Evolutionary conservation across 2,797 vertebrate species (phyloP).

Genomic region (Aphelocoma californica): DNA sequence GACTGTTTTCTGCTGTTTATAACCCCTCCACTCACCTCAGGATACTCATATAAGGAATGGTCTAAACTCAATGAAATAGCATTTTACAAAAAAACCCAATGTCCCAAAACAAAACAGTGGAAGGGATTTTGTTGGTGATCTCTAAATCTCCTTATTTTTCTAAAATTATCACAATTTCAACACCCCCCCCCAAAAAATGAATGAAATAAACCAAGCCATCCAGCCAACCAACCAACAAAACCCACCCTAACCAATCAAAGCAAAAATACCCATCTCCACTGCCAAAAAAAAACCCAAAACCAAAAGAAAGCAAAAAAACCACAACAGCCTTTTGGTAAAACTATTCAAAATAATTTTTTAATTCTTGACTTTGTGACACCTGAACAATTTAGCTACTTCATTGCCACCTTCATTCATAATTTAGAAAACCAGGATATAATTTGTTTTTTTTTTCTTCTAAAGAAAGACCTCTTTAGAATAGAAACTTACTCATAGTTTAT

Average conservation of each 20-base stretch:
- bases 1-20: neutral
- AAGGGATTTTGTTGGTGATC: neutral
- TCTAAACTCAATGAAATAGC: neutral
- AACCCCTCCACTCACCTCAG: neutral
- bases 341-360: neutral
- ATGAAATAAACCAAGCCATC: neutral
- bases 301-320: neutral
- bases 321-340: neutral
- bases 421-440: neutral
- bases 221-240: neutral
- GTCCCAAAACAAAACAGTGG: neutral
- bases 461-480: neutral
- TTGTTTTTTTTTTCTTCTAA: neutral
- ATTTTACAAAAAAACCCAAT: neutral
- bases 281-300: neutral
- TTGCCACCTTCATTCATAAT: neutral
- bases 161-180: neutral
- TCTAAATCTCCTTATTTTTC: neutral
- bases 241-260: neutral
- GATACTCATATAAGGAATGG: neutral
- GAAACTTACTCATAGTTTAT: neutral
- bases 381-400: neutral
- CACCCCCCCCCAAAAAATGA: rapidly evolving
- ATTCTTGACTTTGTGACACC: neutral
- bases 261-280: neutral